These are phyloP conservation scores for Rutpela maculata DNA, from an alignment of 2,888 invertebrate species.

Conservation along the genomic window DNA sequence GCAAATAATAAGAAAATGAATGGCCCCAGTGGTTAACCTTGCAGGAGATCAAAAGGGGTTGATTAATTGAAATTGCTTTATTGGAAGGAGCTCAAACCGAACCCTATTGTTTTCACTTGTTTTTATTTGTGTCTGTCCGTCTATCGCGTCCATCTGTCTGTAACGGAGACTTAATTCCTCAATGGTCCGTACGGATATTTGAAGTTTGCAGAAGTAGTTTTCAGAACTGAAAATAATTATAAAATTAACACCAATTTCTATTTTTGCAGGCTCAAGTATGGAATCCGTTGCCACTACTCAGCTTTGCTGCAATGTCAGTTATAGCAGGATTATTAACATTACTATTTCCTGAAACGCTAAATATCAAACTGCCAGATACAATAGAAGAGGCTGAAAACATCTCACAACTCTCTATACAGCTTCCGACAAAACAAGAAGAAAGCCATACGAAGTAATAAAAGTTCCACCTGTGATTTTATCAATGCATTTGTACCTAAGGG, in stretches of 20 bases:
- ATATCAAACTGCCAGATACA: slow-evolving; percentile 80
- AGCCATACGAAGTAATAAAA: neutral
- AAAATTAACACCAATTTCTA: neutral
- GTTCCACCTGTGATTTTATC: neutral
- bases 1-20: no score
- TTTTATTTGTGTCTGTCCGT: no score
- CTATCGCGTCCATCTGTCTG: no score
- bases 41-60: no score
- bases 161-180: no score
- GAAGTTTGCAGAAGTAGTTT: no score
- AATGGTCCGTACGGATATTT: no score
- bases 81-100: no score
- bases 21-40: no score
- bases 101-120: no score
- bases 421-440: neutral
- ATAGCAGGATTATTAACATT: slow-evolving; percentile 79
- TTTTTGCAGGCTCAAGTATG: slow-evolving; percentile 68
- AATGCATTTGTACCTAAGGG: neutral
- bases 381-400: slow-evolving; percentile 81
- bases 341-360: slow-evolving; percentile 82
- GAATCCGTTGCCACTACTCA: slow-evolving; percentile 77
- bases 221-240: no score
- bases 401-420: neutral
- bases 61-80: no score
- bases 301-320: slow-evolving; percentile 79